phyloP scores from a whole-genome alignment of 2,888 invertebrate species.

The Pilophorus perplexus region DNA sequence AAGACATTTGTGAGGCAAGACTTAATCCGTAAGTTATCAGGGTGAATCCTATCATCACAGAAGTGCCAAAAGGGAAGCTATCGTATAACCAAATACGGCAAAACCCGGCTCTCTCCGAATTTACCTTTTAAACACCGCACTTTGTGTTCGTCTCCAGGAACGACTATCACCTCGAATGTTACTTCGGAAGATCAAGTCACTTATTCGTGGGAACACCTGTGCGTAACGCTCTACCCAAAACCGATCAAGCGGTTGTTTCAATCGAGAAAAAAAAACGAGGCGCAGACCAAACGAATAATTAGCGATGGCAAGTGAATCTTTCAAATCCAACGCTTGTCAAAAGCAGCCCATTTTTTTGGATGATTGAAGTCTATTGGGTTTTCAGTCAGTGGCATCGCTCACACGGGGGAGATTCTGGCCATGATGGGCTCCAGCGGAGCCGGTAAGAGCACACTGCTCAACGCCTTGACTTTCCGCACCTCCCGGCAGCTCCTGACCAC shows the following conservation, averaged over 20 bases:
- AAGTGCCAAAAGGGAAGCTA: too few species aligned
- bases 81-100: too few species aligned
- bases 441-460: constrained; percentile 91
- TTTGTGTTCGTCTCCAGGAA: too few species aligned
- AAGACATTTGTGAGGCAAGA: too few species aligned
- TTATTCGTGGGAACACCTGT: constrained; percentile 17
- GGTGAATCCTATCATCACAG: too few species aligned
- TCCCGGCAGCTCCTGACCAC: constrained; percentile 18
- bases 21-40: too few species aligned
- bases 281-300: not conserved
- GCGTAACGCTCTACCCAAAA: constrained; percentile 5
- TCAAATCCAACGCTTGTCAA: not conserved
- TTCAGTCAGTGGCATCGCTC: constrained; percentile 75
- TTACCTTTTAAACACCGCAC: too few species aligned
- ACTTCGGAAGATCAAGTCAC: constrained; percentile 26
- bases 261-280: not conserved
- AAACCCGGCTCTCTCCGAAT: too few species aligned
- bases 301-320: constrained; percentile 5
- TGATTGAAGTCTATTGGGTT: constrained; percentile 13
- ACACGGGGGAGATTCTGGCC: constrained; percentile 81
- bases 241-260: not conserved
- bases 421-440: constrained; percentile 90
- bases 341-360: not conserved
- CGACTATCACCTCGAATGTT: constrained; percentile 8
- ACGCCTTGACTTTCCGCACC: constrained; percentile 75